phyloP scores from a whole-genome alignment of 1,140 invertebrate species.

The Heliothis virescens region DNA sequence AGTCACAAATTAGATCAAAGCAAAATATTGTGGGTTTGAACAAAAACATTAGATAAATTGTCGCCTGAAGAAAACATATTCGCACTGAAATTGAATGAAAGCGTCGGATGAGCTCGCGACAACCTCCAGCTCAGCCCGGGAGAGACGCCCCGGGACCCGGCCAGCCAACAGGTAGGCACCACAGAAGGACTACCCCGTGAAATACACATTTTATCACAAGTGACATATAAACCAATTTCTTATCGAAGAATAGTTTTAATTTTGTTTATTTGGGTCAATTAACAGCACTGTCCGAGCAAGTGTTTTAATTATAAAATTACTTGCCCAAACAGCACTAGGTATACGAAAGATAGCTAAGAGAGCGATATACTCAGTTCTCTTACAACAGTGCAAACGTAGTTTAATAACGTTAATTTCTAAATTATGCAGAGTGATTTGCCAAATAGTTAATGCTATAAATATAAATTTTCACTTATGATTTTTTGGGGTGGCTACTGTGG shows the following conservation, averaged over 20 bases:
- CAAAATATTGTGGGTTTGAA: slow-evolving; percentile 10
- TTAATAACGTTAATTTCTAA: too few relatives aligned
- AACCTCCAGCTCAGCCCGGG: slow-evolving; percentile 6
- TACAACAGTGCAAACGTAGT: too few relatives aligned
- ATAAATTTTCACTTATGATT: background rate
- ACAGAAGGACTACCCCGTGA: background rate
- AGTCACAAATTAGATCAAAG: slow-evolving; percentile 1
- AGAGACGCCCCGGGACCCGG: slow-evolving; percentile 12
- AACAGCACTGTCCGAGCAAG: too few relatives aligned
- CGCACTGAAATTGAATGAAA: slow-evolving; percentile 31
- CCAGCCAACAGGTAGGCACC: background rate
- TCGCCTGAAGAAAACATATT: slow-evolving; percentile 29
- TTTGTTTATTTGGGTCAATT: too few relatives aligned
- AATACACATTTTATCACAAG: too few relatives aligned
- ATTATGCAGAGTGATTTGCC: too few relatives aligned
- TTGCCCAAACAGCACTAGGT: too few relatives aligned
- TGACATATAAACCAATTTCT: background rate
- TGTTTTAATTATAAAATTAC: too few relatives aligned
- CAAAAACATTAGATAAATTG: background rate
- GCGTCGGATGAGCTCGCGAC: background rate
- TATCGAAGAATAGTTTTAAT: too few relatives aligned
- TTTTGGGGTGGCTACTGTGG: background rate
- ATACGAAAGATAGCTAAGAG: too few relatives aligned
- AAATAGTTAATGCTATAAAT: too few relatives aligned
- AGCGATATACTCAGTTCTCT: too few relatives aligned